Base-by-base conservation (phyloP, 2,113 vertebrate genomes). In the Burhinus bistriatus region DNA sequence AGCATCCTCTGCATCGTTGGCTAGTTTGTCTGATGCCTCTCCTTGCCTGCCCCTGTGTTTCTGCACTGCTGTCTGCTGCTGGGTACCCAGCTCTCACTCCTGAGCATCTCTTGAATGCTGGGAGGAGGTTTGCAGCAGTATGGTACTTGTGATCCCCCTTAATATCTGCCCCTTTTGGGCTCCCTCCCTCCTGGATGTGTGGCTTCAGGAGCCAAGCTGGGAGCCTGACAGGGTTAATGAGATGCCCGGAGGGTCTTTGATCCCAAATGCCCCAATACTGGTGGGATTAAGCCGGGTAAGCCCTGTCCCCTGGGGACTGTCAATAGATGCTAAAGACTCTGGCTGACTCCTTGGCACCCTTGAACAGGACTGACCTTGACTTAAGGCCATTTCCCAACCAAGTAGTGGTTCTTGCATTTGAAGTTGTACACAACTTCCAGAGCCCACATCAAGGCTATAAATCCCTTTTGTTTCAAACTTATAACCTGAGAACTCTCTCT, bases 111-210 rank as follows among this genome's bases (percentile, higher is more conserved):
- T 20, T 34, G 13, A 23, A 3, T 13, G 34, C 36, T 40, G 34
- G 34, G 32, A 30, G 45, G 30, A 55, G 16, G 5, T 65, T 69
- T 78, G 30, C 20, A 38, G 18, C 7, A 65, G 0, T 3, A 3
- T 15, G 18, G 22, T 5, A 5, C 9, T 57, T 78, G 40, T 9
- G 29, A 5, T 0, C 6, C 7, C 12, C 5, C 16, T 47, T 16
- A 26, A 21, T 5, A 10, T 23, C 40, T 29, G 2, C 45, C 17
- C 7, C 9, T 27, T 38, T 54, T 64, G 26, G 20, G 32, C 32
- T 77, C 14, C 6, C 12, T 77, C 11, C 9, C 16, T 79, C 16
- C 26, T 18, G 20, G 7, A 4, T 70, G 18, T 23, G n/a, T 64
- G 27, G 42, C n/a, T 80, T 65, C 36, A 61, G 81, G 19, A 86